phyloP scores from a whole-genome alignment of 2,113 vertebrate species.

The Platysteira castanea region DNA sequence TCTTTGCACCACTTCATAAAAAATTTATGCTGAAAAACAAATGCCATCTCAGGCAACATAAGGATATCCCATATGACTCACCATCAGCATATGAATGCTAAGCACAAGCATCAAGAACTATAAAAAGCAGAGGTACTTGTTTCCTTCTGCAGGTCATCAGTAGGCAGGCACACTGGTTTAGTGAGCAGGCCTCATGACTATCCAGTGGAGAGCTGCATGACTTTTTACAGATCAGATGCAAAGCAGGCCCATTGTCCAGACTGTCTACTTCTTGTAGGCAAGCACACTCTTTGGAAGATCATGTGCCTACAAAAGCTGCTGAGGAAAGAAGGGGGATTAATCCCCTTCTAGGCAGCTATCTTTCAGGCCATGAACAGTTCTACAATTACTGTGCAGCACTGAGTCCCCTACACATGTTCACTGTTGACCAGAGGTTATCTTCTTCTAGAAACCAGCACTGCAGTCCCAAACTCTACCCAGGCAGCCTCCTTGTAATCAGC shows the following conservation, averaged over 20 bases:
- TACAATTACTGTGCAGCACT: neutral
- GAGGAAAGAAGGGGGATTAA: neutral
- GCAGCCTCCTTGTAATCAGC: neutral
- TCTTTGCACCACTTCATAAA: neutral
- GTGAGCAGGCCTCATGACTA: neutral
- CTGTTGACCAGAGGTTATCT: neutral
- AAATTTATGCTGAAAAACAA: constrained; percentile 1
- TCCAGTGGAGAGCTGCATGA: neutral
- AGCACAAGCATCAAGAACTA: neutral
- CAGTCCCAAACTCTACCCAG: neutral
- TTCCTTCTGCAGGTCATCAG: neutral
- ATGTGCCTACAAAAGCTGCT: neutral
- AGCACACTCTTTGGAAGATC: neutral
- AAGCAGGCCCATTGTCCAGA: neutral
- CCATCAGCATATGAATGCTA: neutral
- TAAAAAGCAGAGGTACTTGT: neutral
- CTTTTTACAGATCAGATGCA: neutral
- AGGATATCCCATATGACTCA: neutral
- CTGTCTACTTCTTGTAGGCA: neutral
- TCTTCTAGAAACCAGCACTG: neutral
- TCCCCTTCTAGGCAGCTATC: neutral
- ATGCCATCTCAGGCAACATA: constrained; percentile 5
- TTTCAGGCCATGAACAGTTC: neutral
- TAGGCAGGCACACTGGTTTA: neutral
- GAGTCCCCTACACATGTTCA: neutral